Conservation (phyloP, 2,113 vertebrate species). For the Podilymbus podiceps region DNA sequence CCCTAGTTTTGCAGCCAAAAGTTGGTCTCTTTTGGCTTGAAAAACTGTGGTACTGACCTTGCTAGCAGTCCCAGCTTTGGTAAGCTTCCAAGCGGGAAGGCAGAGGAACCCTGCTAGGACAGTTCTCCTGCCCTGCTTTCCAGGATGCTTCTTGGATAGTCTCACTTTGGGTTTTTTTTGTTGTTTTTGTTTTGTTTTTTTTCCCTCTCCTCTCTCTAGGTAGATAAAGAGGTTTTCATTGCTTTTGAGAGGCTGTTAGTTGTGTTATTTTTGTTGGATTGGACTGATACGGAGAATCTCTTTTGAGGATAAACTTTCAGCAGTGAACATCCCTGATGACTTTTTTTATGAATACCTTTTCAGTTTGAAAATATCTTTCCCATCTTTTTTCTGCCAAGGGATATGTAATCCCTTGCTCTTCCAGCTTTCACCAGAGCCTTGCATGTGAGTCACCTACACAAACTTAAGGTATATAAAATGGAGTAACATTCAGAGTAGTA, state of each 20-base stretch:
- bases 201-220: too few species aligned
- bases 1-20: not conserved
- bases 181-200: too few species aligned
- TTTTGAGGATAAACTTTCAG: not conserved
- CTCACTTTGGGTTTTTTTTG: too few species aligned
- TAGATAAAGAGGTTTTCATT: not conserved
- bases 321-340: not conserved
- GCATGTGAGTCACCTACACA: not conserved
- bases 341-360: not conserved
- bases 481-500: not conserved
- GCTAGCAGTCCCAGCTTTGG: not conserved
- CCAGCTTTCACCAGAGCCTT: not conserved
- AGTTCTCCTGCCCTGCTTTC: not conserved
- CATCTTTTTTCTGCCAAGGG: not conserved
- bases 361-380: not conserved
- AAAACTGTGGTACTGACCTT: not conserved
- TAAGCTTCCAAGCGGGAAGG: not conserved
- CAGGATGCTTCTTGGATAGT: not conserved
- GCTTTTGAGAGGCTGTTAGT: not conserved
- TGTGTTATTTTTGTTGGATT: not conserved
- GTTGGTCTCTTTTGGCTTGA: not conserved
- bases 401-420: not conserved
- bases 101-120: not conserved
- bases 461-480: not conserved
- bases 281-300: not conserved